Evolutionary conservation across 2,888 invertebrate species (phyloP).

Genomic region (Hanleya hanleyi): DNA sequence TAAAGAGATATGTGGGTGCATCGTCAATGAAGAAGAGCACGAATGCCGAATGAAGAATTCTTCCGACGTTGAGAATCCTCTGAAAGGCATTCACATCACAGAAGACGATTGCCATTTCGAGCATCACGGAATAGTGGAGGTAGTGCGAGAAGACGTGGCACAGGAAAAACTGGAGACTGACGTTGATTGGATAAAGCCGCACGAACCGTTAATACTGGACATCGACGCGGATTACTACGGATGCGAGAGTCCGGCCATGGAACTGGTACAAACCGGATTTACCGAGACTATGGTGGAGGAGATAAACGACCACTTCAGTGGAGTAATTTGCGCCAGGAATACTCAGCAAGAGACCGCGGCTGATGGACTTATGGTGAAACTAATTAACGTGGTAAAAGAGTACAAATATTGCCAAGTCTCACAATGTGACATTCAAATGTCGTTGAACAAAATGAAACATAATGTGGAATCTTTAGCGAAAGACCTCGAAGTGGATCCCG

Average conservation of each 20-base stretch:
- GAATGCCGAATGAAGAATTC: not conserved
- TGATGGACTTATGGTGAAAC: not conserved
- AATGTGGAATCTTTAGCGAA: not conserved
- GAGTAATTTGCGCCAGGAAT: not conserved
- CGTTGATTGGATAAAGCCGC: not conserved
- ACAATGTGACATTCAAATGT: not conserved
- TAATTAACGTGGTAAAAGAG: not conserved
- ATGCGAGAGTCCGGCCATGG: slow-evolving; percentile 1
- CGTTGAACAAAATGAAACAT: not conserved
- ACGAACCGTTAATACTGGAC: slow-evolving; percentile 17
- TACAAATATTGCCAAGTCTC: not conserved
- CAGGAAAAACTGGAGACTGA: slow-evolving; percentile 14
- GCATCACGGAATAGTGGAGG: not conserved
- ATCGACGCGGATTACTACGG: slow-evolving; percentile 33
- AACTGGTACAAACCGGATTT: slow-evolving; percentile 12
- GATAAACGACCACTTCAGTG: not conserved
- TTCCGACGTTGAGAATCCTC: not conserved
- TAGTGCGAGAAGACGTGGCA: slow-evolving; percentile 9
- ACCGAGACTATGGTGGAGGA: not conserved
- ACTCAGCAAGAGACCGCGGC: not conserved
- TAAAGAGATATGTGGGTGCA: not conserved
- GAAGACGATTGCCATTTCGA: not conserved
- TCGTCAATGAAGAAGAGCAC: not conserved
- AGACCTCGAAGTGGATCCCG: not conserved
- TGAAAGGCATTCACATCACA: not conserved